Evolutionary conservation across 64 coral and sea anemone genomes (phyloP).

Genomic region (Pocillopora damicornis): DNA sequence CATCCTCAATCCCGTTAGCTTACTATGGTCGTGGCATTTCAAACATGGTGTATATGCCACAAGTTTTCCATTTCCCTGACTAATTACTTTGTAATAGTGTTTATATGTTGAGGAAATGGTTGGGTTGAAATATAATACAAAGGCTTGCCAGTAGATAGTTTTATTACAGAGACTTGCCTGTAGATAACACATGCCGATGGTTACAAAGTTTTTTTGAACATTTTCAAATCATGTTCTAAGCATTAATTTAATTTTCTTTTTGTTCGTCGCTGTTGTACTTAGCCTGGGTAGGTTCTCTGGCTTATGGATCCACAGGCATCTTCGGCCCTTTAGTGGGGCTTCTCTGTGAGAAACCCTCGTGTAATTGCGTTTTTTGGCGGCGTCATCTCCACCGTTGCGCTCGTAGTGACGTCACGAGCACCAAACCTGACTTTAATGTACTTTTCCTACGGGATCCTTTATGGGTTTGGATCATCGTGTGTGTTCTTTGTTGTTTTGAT

Average conservation of each 20-base stretch:
- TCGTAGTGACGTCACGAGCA: slow-evolving; percentile 36
- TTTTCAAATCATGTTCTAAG: too few relatives aligned
- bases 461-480: slow-evolving; percentile 41
- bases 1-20: too few relatives aligned
- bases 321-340: slow-evolving; percentile 22
- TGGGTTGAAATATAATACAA: too few relatives aligned
- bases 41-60: too few relatives aligned
- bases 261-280: not conserved
- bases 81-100: too few relatives aligned
- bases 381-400: not conserved
- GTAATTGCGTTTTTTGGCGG: slow-evolving; percentile 20
- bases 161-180: too few relatives aligned
- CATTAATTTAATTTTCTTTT: not conserved
- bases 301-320: not conserved
- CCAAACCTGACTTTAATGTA: slow-evolving; percentile 35
- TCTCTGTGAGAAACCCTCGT: slow-evolving; percentile 29
- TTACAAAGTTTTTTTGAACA: too few relatives aligned
- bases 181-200: too few relatives aligned
- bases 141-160: too few relatives aligned
- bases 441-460: slow-evolving; percentile 15
- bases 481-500: slow-evolving; percentile 30
- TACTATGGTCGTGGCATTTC: too few relatives aligned
- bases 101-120: too few relatives aligned
- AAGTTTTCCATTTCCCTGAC: too few relatives aligned
- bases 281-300: slow-evolving; percentile 57